Percentiles rank a stretch among this genome's conserved stretches.
These are phyloP conservation scores for Corella eumyota DNA, from an alignment of 23 tunicate species.

Conservation along the genomic window DNA sequence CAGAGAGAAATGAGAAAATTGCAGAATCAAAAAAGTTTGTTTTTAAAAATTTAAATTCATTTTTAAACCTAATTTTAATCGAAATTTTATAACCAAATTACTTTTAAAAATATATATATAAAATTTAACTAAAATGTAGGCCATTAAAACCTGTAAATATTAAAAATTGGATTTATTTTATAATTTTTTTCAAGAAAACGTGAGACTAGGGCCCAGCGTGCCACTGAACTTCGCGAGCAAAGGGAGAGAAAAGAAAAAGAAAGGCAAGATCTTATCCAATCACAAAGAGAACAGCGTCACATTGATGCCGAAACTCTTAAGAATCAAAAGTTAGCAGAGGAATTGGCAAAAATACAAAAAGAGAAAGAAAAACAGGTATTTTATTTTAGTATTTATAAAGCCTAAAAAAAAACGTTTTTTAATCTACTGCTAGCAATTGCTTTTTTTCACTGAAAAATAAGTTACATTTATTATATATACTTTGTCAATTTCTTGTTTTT, in stretches of 20 bases:
- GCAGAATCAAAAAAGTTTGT: conserved; percentile 33
- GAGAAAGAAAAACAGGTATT: conserved; percentile 50
- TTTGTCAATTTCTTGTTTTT: not conserved
- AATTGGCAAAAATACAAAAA: conserved; percentile 34
- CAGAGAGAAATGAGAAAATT: conserved; percentile 17
- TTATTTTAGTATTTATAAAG: too few species aligned
- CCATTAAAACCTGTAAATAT: too few species aligned
- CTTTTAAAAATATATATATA: not conserved
- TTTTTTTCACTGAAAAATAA: too few species aligned
- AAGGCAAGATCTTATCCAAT: conserved; percentile 30
- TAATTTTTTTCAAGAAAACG: conserved; percentile 26
- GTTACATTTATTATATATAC: not conserved
- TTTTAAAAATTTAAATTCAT: not conserved
- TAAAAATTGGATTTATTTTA: too few species aligned
- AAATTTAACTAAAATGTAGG: too few species aligned
- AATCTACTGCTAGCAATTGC: too few species aligned
- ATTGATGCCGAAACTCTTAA: conserved; percentile 53
- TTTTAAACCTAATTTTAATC: not conserved
- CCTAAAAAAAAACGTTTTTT: not conserved
- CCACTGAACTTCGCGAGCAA: conserved; percentile 8
- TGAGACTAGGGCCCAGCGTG: conserved; percentile 22
- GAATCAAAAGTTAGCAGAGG: conserved; percentile 33
- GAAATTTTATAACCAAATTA: not conserved
- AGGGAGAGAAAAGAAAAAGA: conserved; percentile 37
- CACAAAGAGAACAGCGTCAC: conserved; percentile 45